These are phyloP conservation scores for Pharmacophagus antenor DNA, from an alignment of 2,888 invertebrate genomes.

Conservation along the genomic window DNA sequence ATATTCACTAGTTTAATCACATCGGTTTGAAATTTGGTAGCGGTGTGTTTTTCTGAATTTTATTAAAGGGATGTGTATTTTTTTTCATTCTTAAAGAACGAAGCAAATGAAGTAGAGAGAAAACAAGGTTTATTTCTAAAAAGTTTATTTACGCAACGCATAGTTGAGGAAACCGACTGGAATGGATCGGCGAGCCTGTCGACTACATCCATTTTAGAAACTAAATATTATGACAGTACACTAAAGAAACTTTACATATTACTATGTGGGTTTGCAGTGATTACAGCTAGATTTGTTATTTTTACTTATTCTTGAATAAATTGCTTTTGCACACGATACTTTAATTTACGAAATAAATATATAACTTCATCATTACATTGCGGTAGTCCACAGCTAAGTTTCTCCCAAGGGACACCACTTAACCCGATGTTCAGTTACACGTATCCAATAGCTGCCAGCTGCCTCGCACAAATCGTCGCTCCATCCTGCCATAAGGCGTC, in stretches of 20 bases:
- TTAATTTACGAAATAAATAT: not conserved
- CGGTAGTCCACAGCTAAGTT: too few species aligned
- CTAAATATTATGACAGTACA: conserved; percentile 32
- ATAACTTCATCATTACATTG: too few species aligned
- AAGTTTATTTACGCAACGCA: conserved; percentile 23
- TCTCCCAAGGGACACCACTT: too few species aligned
- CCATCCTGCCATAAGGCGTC: too few species aligned
- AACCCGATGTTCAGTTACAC: too few species aligned
- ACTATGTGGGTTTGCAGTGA: conserved; percentile 9
- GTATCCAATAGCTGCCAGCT: too few species aligned
- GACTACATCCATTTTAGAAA: conserved; percentile 21
- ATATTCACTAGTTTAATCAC: too few species aligned
- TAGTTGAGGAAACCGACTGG: conserved; percentile 3
- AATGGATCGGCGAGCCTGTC: conserved; percentile 4
- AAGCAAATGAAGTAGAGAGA: not conserved
- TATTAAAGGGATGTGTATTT: too few species aligned
- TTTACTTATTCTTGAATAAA: conserved; percentile 21
- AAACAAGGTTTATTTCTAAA: not conserved
- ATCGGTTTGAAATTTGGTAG: too few species aligned
- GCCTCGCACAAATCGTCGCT: too few species aligned
- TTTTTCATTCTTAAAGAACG: not conserved
- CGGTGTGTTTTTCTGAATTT: too few species aligned
- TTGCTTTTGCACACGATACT: not conserved
- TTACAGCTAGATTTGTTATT: conserved; percentile 12
- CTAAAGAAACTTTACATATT: conserved; percentile 22